phyloP scores from a whole-genome alignment of 2,113 vertebrate species.

The Siniperca chuatsi region DNA sequence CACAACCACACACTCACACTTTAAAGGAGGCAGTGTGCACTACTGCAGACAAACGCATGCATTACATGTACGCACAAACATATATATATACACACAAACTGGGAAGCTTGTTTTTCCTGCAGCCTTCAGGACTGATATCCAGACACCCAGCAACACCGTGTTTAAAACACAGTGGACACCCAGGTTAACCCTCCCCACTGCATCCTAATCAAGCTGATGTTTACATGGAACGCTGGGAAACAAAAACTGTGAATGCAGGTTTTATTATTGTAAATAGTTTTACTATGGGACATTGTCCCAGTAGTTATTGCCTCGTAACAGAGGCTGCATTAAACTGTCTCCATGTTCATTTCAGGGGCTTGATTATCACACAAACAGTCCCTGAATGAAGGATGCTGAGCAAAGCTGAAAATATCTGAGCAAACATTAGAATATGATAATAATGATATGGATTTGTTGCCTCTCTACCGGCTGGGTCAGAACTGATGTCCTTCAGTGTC shows the following conservation, averaged over 20 bases:
- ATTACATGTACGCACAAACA: neutral
- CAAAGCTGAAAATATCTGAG: no score
- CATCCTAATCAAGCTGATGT: slow-evolving; percentile 36
- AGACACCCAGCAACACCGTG: neutral
- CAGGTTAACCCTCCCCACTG: neutral
- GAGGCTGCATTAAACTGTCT: slow-evolving; percentile 10
- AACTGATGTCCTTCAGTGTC: neutral
- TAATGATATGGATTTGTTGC: neutral
- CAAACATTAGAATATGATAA: neutral
- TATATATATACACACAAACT: slow-evolving; percentile 1
- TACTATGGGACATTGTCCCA: neutral
- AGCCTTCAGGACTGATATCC: neutral
- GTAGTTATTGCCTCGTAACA: slow-evolving; percentile 42
- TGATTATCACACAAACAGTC: neutral
- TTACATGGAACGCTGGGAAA: slow-evolving; percentile 14
- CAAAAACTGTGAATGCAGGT: slow-evolving; percentile 3
- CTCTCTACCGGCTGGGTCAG: neutral
- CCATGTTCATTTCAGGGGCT: slow-evolving; percentile 5
- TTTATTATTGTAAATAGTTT: slow-evolving; percentile 46
- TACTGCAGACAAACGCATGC: neutral
- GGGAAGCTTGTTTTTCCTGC: slow-evolving; percentile 4
- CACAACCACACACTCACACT: slow-evolving; percentile 21
- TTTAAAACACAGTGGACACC: neutral
- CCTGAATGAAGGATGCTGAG: no score
- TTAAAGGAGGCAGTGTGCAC: slow-evolving; percentile 17